These are phyloP conservation scores for Phlogophora meticulosa DNA, from an alignment of 2,888 invertebrate genomes.

Conservation along the genomic window DNA sequence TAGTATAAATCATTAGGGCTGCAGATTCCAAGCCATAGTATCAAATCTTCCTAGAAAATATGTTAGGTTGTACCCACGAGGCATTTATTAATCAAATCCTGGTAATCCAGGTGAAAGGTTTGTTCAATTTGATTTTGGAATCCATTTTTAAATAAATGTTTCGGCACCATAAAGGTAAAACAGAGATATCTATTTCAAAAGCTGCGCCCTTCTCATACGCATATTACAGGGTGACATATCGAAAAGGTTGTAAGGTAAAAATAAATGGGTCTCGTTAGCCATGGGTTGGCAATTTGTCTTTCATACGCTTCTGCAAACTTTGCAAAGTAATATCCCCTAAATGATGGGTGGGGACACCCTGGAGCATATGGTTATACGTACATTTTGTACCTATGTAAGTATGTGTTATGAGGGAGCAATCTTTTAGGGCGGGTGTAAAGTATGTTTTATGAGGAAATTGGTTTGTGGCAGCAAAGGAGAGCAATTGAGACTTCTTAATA, in stretches of 20 bases:
- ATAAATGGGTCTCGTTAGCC: slow-evolving; percentile 60
- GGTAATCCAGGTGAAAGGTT: no score
- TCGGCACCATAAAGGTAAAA: background rate
- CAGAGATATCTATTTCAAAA: slow-evolving; percentile 19
- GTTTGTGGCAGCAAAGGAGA: slow-evolving; percentile 8
- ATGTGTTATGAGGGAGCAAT: slow-evolving; percentile 15
- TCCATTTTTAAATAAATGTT: slow-evolving; percentile 1
- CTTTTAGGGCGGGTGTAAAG: slow-evolving; percentile 10
- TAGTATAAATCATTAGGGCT: no score
- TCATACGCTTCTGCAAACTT: slow-evolving; percentile 50
- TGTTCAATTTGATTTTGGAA: no score
- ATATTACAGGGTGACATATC: slow-evolving; percentile 36
- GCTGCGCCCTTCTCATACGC: background rate
- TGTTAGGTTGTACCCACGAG: no score
- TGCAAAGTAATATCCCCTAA: slow-evolving; percentile 40
- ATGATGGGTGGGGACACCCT: slow-evolving; percentile 25
- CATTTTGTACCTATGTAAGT: slow-evolving; percentile 10
- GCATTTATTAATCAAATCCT: no score
- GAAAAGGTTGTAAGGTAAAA: slow-evolving; percentile 52
- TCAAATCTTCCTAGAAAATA: no score
- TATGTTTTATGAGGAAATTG: slow-evolving; percentile 29
- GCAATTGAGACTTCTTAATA: background rate
- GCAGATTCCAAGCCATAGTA: no score
- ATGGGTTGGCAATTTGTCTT: slow-evolving; percentile 51
- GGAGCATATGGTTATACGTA: slow-evolving; percentile 25